phyloP scores from a whole-genome alignment of 2,797 vertebrate species.

The Spondyliosoma cantharus region DNA sequence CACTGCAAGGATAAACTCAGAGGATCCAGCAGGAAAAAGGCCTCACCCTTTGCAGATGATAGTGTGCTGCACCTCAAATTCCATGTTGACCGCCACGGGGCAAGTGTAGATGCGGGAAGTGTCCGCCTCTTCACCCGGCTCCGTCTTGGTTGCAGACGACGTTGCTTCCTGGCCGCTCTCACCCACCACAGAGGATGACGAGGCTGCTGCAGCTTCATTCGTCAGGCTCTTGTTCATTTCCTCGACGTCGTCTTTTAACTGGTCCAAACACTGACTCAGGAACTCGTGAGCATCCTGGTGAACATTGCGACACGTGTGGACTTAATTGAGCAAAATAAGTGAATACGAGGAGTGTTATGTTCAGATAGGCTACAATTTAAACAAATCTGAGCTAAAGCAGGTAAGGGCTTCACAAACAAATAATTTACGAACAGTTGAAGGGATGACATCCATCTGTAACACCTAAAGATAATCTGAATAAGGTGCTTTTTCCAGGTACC shows the following conservation, averaged over 20 bases:
- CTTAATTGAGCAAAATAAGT: not conserved
- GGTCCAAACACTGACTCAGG: slow-evolving; percentile 98
- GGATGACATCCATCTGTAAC: not conserved
- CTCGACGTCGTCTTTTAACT: slow-evolving; percentile 98
- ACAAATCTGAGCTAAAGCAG: not conserved
- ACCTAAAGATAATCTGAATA: no score
- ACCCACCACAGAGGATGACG: slow-evolving; percentile 45
- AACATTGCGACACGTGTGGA: not conserved
- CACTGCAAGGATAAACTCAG: not conserved
- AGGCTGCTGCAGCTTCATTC: slow-evolving; percentile 81
- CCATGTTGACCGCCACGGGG: slow-evolving; percentile 95
- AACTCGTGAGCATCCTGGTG: slow-evolving; percentile 97
- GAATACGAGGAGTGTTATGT: not conserved
- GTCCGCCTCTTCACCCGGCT: slow-evolving; percentile 87
- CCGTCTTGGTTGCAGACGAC: slow-evolving; percentile 49
- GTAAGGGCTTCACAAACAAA: not conserved
- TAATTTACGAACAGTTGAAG: no score
- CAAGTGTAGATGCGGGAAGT: slow-evolving; percentile 93
- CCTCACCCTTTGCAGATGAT: slow-evolving; percentile 97
- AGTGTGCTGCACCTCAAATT: slow-evolving; percentile 98
- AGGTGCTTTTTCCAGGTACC: not conserved
- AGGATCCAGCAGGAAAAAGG: not conserved
- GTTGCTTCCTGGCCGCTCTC: slow-evolving; percentile 82
- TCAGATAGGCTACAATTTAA: not conserved
- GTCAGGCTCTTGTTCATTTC: slow-evolving; percentile 96